These are phyloP conservation scores for Apantesis nais DNA, from an alignment of 2,888 invertebrate genomes.

Conservation along the genomic window DNA sequence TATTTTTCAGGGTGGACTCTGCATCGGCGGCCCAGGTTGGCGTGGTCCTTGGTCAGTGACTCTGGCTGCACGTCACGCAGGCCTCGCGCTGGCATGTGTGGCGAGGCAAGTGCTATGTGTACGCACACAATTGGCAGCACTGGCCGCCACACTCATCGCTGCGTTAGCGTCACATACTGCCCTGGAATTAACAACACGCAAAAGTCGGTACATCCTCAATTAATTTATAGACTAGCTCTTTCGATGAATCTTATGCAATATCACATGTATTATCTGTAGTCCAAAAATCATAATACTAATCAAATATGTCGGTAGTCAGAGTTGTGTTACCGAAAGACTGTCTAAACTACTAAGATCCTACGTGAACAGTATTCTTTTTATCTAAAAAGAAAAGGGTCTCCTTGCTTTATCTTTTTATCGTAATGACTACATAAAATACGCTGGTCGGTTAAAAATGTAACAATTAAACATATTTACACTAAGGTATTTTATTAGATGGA, in stretches of 20 bases:
- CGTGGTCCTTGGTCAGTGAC: conserved; percentile 85
- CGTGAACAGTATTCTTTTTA: background rate
- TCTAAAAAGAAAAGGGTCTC: background rate
- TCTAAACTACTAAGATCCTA: background rate
- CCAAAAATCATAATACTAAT: background rate
- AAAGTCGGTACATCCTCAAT: conserved; percentile 44
- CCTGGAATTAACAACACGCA: conserved; percentile 64
- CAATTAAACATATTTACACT: too few relatives aligned
- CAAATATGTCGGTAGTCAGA: background rate
- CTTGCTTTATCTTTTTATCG: too few relatives aligned
- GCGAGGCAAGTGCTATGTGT: conserved; percentile 87
- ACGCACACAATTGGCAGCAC: conserved; percentile 73
- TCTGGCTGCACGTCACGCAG: conserved; percentile 76
- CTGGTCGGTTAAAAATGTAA: too few relatives aligned
- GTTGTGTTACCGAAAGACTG: background rate
- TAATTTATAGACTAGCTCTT: background rate
- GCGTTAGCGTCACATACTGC: conserved; percentile 71
- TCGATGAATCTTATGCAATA: background rate
- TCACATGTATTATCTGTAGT: background rate
- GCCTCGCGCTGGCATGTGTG: conserved; percentile 87
- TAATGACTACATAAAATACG: too few relatives aligned
- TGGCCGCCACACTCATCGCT: conserved; percentile 74
- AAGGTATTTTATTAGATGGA: too few relatives aligned
- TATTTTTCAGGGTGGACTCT: conserved; percentile 62
- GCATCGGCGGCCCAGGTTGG: conserved; percentile 84